phyloP scores from a whole-genome alignment of 2,888 invertebrate species.

The Neoscelio sp. region DNA sequence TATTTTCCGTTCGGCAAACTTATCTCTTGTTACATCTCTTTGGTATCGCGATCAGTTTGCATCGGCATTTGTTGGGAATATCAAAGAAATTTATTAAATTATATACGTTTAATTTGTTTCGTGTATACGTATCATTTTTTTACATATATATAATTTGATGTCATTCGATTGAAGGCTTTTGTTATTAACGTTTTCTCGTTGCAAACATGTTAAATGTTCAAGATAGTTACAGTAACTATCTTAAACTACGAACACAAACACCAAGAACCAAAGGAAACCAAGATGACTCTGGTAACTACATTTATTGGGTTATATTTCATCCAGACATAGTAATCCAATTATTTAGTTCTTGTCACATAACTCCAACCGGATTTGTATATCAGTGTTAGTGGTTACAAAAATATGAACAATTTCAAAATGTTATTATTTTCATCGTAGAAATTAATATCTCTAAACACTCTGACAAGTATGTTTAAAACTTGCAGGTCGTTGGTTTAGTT shows the following conservation, averaged over 20 bases:
- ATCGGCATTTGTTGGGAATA: not conserved
- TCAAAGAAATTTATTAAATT: constrained; percentile 3
- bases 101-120: constrained; percentile 9
- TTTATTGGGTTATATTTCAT: constrained; percentile 28
- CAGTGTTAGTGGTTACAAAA: constrained; percentile 14
- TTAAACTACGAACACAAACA: constrained; percentile 17
- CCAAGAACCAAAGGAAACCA: constrained; percentile 31
- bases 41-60: not conserved
- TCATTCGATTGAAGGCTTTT: no score
- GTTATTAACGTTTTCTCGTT: no score
- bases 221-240: constrained; percentile 27
- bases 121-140: no score
- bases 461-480: no score
- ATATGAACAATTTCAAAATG: not conserved
- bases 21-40: constrained; percentile 14
- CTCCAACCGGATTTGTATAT: constrained; percentile 1
- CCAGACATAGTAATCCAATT: constrained; percentile 28
- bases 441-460: no score
- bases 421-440: not conserved
- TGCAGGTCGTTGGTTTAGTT: no score
- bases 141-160: no score
- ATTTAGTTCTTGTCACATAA: constrained; percentile 17
- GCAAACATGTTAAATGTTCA: constrained; percentile 4
- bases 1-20: constrained; percentile 26
- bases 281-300: constrained; percentile 32